Percentiles rank a stretch among this genome's conserved stretches.
phyloP scores from a whole-genome alignment of 2,888 invertebrate species.

The Epistrophella euchroma region DNA sequence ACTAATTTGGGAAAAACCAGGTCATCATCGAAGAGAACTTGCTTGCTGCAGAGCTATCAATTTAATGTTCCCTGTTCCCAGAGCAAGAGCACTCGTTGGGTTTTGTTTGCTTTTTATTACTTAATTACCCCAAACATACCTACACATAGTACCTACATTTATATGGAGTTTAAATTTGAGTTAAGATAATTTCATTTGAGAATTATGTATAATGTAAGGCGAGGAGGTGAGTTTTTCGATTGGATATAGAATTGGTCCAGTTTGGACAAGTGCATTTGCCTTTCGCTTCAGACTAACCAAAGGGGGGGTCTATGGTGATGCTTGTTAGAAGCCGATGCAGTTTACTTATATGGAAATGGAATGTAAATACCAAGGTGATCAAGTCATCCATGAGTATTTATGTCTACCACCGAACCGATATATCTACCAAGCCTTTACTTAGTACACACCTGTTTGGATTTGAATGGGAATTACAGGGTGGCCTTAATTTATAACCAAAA shows the following conservation, averaged over 20 bases:
- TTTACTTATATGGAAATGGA: conserved; percentile 44
- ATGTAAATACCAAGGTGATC: conserved; percentile 71
- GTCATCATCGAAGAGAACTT: conserved; percentile 22
- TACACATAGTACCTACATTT: background rate
- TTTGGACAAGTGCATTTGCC: conserved; percentile 34
- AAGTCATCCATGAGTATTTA: conserved; percentile 47
- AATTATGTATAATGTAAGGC: background rate
- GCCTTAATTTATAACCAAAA: background rate
- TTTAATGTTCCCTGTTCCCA: conserved; percentile 36
- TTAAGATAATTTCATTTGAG: conserved; percentile 19
- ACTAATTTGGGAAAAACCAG: conserved; percentile 46
- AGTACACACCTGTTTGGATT: conserved; percentile 30
- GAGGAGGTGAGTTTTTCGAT: background rate
- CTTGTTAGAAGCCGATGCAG: conserved; percentile 20
- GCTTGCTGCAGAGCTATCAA: conserved; percentile 49
- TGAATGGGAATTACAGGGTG: conserved; percentile 15
- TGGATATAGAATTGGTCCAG: conserved; percentile 22
- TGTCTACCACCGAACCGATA: conserved; percentile 8
- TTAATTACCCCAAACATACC: conserved; percentile 59
- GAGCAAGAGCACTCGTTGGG: conserved; percentile 20
- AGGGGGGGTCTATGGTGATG: background rate
- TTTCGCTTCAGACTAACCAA: background rate
- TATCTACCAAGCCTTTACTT: conserved; percentile 21
- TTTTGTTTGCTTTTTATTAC: conserved; percentile 67
- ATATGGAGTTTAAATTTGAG: conserved; percentile 14